Evolutionary conservation across 2,113 vertebrate species (phyloP).

Genomic region (Pluvialis apricaria): DNA sequence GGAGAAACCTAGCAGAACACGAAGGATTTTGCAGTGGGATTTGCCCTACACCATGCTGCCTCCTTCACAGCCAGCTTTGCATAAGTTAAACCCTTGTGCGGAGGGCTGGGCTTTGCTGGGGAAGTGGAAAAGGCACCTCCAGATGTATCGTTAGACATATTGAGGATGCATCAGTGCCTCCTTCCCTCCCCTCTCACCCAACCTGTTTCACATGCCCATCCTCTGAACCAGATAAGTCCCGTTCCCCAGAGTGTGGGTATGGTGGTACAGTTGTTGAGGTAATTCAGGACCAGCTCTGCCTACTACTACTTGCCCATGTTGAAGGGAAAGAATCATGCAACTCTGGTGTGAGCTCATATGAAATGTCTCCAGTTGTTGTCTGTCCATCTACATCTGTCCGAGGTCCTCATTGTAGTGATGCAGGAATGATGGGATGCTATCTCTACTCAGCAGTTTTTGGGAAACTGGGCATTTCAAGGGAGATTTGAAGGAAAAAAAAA

Average conservation of each 20-base stretch:
- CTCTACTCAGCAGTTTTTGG: neutral
- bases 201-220: neutral
- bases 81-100: neutral
- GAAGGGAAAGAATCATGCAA: accelerated
- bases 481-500: neutral
- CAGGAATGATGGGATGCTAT: neutral
- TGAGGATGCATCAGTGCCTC: neutral
- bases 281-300: neutral
- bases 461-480: neutral
- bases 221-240: neutral
- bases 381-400: neutral
- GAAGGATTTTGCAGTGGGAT: neutral
- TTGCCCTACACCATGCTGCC: neutral
- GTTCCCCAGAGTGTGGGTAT: neutral
- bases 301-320: accelerated
- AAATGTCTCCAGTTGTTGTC: neutral
- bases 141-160: neutral
- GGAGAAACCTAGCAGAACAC: neutral
- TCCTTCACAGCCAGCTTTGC: neutral
- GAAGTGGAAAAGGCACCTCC: neutral
- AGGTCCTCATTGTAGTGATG: neutral
- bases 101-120: neutral
- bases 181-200: neutral
- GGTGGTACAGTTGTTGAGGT: accelerated
- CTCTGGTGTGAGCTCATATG: accelerated